phyloP scores from a whole-genome alignment of 2,797 vertebrate species.

The Acipenser transmontanus region DNA sequence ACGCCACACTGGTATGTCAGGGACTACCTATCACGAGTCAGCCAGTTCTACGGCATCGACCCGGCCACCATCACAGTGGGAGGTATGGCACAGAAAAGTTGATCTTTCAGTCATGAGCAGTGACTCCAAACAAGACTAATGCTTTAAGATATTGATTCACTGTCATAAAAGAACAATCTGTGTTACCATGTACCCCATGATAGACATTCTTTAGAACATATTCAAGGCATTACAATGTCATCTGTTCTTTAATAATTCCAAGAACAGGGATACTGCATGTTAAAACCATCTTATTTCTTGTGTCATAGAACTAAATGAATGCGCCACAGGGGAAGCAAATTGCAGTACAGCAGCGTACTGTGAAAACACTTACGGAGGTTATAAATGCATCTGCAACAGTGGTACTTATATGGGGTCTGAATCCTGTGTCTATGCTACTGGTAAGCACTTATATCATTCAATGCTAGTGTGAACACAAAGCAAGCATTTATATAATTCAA shows the following conservation, averaged over 20 bases:
- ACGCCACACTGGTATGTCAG: constrained; percentile 73
- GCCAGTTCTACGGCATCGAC: constrained; percentile 44
- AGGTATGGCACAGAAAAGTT: constrained; percentile 41
- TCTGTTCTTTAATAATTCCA: no score
- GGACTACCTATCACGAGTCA: constrained; percentile 61
- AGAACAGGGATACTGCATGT: no score
- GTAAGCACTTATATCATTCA: no score
- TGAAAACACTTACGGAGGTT: constrained; percentile 71
- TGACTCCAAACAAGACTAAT: no score
- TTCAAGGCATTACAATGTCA: no score
- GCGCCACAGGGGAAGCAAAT: constrained; percentile 37
- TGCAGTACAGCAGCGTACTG: constrained; percentile 55
- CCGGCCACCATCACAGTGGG: constrained; percentile 39
- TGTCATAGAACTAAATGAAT: constrained; percentile 67
- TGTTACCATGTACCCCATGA: no score
- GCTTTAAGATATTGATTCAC: no score
- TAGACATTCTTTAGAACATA: no score
- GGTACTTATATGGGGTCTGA: constrained; percentile 53
- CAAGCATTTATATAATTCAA: no score
- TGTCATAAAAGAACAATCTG: no score
- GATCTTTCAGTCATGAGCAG: no score
- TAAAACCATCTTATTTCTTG: background rate
- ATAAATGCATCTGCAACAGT: constrained; percentile 68
- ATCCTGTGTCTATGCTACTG: constrained; percentile 37
- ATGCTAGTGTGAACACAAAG: no score